Conservation (phyloP, 2,888 invertebrate species). For the Smittia sp. region DNA sequence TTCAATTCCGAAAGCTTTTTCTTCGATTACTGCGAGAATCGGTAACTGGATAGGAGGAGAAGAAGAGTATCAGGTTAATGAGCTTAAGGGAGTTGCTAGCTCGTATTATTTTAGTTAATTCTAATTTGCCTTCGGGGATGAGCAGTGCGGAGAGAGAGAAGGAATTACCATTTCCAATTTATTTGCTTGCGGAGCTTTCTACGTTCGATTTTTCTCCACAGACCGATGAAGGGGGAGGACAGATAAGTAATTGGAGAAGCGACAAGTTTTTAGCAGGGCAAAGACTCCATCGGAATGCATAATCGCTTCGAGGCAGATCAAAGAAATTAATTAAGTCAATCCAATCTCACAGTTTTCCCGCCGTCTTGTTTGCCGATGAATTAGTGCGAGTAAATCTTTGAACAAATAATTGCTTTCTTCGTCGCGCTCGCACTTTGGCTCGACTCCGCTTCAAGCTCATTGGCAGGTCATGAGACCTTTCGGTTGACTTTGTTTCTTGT, state of each 20-base stretch:
- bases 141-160: not conserved
- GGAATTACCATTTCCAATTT: conserved; percentile 15
- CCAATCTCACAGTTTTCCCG: not conserved
- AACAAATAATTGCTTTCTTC: not conserved
- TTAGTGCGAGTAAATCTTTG: conserved; percentile 5
- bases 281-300: not conserved
- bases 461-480: not conserved
- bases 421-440: not conserved
- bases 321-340: conserved; percentile 21
- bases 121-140: conserved; percentile 2
- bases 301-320: conserved; percentile 3
- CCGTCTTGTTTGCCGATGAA: not conserved
- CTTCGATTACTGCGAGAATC: not conserved
- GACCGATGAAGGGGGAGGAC: not conserved
- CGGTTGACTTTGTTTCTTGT: not conserved
- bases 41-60: not conserved
- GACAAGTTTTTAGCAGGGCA: not conserved
- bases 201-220: too few species aligned
- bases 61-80: conserved; percentile 13
- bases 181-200: not conserved
- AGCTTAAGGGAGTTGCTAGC: conserved; percentile 19
- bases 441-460: too few species aligned
- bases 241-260: conserved; percentile 6
- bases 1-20: not conserved
- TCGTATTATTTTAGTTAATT: not conserved